These are phyloP conservation scores for Orientallactaga bullata DNA, from an alignment of 2,113 vertebrate species.

Conservation along the genomic window DNA sequence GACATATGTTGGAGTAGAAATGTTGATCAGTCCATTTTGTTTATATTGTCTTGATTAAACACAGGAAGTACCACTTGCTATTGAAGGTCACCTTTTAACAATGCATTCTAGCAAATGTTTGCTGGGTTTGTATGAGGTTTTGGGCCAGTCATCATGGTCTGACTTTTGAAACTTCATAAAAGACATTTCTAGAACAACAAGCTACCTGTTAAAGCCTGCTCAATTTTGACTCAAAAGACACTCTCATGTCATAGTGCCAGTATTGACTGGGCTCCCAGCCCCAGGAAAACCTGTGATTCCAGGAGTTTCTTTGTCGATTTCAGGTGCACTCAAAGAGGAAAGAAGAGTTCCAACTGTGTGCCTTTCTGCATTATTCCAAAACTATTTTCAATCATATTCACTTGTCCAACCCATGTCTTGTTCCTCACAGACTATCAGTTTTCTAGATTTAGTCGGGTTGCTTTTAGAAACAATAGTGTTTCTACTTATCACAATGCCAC, in stretches of 20 bases:
- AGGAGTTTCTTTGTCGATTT: background rate
- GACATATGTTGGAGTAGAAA: background rate
- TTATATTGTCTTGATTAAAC: background rate
- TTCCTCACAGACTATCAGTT: background rate
- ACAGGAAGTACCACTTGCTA: background rate
- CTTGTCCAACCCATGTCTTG: background rate
- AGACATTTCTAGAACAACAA: background rate
- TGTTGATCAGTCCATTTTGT: background rate
- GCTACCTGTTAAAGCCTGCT: background rate
- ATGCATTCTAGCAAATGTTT: background rate
- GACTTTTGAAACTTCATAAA: conserved; percentile 13
- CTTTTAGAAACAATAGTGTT: background rate
- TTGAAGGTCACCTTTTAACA: background rate
- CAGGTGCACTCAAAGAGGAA: background rate
- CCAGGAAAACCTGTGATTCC: background rate
- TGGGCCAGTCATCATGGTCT: background rate
- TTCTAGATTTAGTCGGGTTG: background rate
- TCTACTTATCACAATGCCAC: background rate
- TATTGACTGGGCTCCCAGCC: background rate
- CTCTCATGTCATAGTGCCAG: background rate
- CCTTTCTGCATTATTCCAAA: background rate
- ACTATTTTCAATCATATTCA: conserved; percentile 18
- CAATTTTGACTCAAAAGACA: background rate
- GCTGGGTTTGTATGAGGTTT: background rate
- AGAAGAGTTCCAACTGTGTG: background rate